A percentile compares a stretch with the other conserved stretches of the same genome.
These are phyloP conservation scores for Shargacucullia verbasci DNA, from an alignment of 2,888 invertebrate genomes.

Conservation along the genomic window DNA sequence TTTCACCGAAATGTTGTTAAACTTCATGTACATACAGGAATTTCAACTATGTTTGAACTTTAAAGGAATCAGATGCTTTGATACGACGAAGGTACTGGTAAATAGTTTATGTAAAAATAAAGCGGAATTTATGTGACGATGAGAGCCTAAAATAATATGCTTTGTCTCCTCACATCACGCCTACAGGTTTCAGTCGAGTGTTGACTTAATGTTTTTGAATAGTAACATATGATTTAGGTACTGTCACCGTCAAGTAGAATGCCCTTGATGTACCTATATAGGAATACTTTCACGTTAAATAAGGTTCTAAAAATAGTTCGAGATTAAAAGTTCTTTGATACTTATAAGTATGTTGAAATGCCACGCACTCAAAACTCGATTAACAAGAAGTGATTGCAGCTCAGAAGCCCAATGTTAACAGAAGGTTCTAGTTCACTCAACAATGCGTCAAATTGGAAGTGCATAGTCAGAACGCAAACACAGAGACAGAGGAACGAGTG, in stretches of 20 bases:
- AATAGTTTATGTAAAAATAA: slow-evolving; percentile 57
- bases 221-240: neutral
- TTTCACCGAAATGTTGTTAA: slow-evolving; percentile 80
- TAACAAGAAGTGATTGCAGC: slow-evolving; percentile 29
- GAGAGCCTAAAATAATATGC: slow-evolving; percentile 43
- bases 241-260: neutral
- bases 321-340: neutral
- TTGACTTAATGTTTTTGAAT: slow-evolving; percentile 14
- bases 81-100: slow-evolving; percentile 64
- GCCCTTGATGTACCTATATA: neutral
- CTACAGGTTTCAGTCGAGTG: slow-evolving; percentile 11
- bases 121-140: slow-evolving; percentile 44
- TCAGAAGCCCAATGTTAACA: slow-evolving; percentile 29
- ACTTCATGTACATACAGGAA: slow-evolving; percentile 78
- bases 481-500: slow-evolving; percentile 61
- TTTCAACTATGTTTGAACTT: slow-evolving; percentile 80
- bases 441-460: slow-evolving; percentile 71
- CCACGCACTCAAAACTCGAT: slow-evolving; percentile 10
- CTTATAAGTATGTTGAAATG: too few species aligned
- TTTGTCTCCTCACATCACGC: slow-evolving; percentile 32
- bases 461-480: slow-evolving; percentile 73
- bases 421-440: slow-evolving; percentile 59
- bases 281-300: too few species aligned
- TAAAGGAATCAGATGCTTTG: slow-evolving; percentile 81
- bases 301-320: neutral